These are phyloP conservation scores for Isurus oxyrinchus DNA, from an alignment of 2,113 vertebrate species.

Conservation along the genomic window DNA sequence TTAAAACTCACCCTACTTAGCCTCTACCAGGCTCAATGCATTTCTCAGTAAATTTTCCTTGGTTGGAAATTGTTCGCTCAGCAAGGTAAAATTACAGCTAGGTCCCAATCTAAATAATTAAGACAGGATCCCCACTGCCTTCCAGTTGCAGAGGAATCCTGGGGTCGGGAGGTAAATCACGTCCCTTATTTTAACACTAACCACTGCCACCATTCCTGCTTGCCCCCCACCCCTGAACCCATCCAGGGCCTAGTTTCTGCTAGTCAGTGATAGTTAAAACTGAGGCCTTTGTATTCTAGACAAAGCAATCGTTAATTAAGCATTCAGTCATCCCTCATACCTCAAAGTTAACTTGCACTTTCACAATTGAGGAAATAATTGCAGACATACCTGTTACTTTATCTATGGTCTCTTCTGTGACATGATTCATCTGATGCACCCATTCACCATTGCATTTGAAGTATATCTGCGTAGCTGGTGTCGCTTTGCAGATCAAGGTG, in stretches of 20 bases:
- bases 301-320: slow-evolving; percentile 1
- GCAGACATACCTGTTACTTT: slow-evolving; percentile 67
- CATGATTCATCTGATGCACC: slow-evolving; percentile 91
- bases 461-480: slow-evolving; percentile 94
- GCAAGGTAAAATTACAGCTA: neutral
- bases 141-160: neutral
- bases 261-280: neutral
- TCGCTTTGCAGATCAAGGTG: slow-evolving; percentile 84
- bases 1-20: too few relatives aligned
- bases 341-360: neutral
- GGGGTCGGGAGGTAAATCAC: neutral
- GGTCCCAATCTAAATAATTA: neutral
- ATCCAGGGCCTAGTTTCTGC: neutral
- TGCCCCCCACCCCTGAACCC: neutral
- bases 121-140: neutral
- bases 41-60: neutral
- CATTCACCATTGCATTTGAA: slow-evolving; percentile 99
- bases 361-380: neutral
- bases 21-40: too few relatives aligned
- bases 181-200: neutral
- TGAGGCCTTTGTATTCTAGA: neutral
- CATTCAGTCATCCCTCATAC: neutral
- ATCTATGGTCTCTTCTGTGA: slow-evolving; percentile 76
- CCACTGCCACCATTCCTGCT: neutral
- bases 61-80: neutral